Evolutionary conservation across 2,888 invertebrate genomes (phyloP).

Genomic region (Polydesmus complanatus): DNA sequence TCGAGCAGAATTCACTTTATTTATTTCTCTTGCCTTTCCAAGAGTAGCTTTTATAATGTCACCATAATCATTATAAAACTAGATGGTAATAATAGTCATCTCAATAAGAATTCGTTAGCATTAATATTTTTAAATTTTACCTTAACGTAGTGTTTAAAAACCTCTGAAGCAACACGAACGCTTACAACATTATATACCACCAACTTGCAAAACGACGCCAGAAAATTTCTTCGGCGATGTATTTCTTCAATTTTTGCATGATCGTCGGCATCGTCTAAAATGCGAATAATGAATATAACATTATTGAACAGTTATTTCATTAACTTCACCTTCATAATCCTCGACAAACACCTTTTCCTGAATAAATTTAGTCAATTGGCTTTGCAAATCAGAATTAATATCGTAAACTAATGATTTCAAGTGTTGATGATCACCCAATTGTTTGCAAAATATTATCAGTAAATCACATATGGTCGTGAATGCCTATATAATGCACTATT

Average conservation of each 20-base stretch:
- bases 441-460: constrained; percentile 81
- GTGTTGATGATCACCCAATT: constrained; percentile 39
- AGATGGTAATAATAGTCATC: constrained; percentile 1
- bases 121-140: constrained; percentile 35
- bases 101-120: not conserved
- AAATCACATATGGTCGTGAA: constrained; percentile 93
- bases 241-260: constrained; percentile 88
- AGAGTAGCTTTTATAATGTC: constrained; percentile 72
- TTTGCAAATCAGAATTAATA: constrained; percentile 63
- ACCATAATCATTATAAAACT: constrained; percentile 28
- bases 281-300: not conserved
- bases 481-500: constrained; percentile 42
- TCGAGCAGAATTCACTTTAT: constrained; percentile 87
- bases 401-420: constrained; percentile 53
- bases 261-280: constrained; percentile 79
- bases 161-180: constrained; percentile 77
- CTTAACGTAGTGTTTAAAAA: constrained; percentile 95
- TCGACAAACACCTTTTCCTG: constrained; percentile 86
- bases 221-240: constrained; percentile 86
- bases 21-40: constrained; percentile 92
- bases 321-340: constrained; percentile 58
- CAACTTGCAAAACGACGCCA: constrained; percentile 94
- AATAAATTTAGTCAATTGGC: constrained; percentile 75
- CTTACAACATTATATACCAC: constrained; percentile 95
- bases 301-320: not conserved